phyloP scores from a whole-genome alignment of 2,888 invertebrate genomes.

The Copidosoma aretas region DNA sequence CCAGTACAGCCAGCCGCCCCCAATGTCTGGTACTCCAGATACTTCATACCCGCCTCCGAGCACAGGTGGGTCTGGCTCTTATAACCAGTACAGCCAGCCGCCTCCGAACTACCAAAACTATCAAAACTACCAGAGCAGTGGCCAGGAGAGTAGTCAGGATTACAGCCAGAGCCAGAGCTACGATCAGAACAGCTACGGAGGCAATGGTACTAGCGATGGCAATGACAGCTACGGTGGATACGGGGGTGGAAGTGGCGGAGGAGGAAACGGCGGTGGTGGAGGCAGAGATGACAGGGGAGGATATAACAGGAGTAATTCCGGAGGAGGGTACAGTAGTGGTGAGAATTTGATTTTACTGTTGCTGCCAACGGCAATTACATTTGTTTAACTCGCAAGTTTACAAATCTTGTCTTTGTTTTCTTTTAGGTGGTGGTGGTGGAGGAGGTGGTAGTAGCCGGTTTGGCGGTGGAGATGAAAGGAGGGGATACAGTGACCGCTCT shows the following conservation, averaged over 20 bases:
- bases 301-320: slow-evolving; percentile 45
- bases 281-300: slow-evolving; percentile 48
- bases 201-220: slow-evolving; percentile 64
- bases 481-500: slow-evolving; percentile 64
- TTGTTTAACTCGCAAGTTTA: no score
- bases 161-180: slow-evolving; percentile 22
- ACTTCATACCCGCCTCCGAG: slow-evolving; percentile 60
- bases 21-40: slow-evolving; percentile 53
- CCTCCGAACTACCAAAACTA: slow-evolving; percentile 57
- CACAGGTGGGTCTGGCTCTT: slow-evolving; percentile 46
- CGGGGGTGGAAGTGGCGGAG: slow-evolving; percentile 44
- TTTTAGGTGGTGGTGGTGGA: slow-evolving; percentile 51
- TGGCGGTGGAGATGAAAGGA: slow-evolving; percentile 56
- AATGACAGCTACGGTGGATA: slow-evolving; percentile 62
- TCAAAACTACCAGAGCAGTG: slow-evolving; percentile 49
- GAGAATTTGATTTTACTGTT: not conserved
- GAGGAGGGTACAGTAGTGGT: slow-evolving; percentile 45
- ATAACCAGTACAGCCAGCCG: slow-evolving; percentile 59
- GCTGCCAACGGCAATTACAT: no score
- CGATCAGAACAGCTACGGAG: slow-evolving; percentile 53
- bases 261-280: slow-evolving; percentile 52
- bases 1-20: slow-evolving; percentile 59
- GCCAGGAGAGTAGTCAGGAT: not conserved
- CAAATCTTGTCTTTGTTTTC: not conserved
- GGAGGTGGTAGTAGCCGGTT: slow-evolving; percentile 66